Evolutionary conservation across 2,888 invertebrate species (phyloP), one percentile per base, ranked within the genome.

Genomic region (Parochlus steinenii): DNA sequence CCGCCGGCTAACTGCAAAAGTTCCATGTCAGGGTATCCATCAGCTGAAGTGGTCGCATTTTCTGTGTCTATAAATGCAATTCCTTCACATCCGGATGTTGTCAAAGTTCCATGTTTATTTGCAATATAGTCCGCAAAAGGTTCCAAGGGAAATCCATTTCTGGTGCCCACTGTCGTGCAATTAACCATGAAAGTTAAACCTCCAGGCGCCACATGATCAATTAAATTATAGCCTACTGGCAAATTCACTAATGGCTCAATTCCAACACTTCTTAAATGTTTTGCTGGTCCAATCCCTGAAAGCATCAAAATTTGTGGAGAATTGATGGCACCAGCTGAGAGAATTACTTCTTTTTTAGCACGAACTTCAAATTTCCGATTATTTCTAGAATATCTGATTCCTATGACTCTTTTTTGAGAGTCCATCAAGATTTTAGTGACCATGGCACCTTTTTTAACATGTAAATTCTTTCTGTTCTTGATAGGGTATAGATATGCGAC

Each of bases 251-350:
- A 47, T 0, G 71, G 61, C 2, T 63, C 57, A 24, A 71, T 68
- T n/a, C 64, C 63, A 26, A 62, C 48, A 37, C 61, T 55, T 18
- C 53, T 49, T 3, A 74, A 58, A 43, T 74, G 70, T 29, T 65
- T 54, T n/a, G 56, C 58, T 0, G 71, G 74, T 3, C 74, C 74
- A 6, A 79, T 55, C 3, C 81, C 82, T 1, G 78, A 79, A 12
- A 82, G 52, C 81, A 86, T 78, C 5, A 87, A 63, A 6, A 89
- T 52, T 48, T 87, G 86, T 0, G 87, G 83, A 1, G 76, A 71
- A 44, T 79, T 81, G 38, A 86, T 73, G 1, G 82, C 70, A 1
- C 85, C 85, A 3, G 74, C 80, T 7, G 76, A 71, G 3, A 83
- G 42, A 37, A 86, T 73, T 0, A 85, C 70, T 55, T 79, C 79